Evolutionary conservation across 2,888 invertebrate species (phyloP).

Genomic region (Hydropsyche betteni): DNA sequence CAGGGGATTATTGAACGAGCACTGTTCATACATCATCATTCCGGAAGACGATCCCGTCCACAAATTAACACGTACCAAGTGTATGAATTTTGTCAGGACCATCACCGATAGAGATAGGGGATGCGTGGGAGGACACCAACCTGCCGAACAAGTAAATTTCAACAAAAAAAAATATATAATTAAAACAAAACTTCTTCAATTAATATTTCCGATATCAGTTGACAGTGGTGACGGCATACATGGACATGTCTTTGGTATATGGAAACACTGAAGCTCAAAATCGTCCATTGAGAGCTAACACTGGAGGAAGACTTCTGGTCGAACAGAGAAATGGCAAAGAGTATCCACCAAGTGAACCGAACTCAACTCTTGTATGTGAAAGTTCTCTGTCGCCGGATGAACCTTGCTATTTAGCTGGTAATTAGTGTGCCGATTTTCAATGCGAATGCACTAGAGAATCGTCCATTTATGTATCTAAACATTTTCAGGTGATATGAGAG

Average conservation of each 20-base stretch:
- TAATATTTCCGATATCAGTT: conserved; percentile 59
- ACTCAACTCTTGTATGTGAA: conserved; percentile 76
- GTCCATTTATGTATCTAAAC: conserved; percentile 9
- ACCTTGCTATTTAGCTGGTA: conserved; percentile 81
- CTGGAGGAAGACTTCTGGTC: conserved; percentile 73
- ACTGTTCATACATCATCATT: conserved; percentile 67
- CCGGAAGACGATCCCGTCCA: conserved; percentile 66
- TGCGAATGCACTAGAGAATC: not conserved
- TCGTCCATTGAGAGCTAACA: conserved; percentile 71
- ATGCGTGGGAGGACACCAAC: conserved; percentile 69
- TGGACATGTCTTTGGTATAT: conserved; percentile 84
- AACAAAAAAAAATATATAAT: too few species aligned
- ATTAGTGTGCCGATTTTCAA: conserved; percentile 50
- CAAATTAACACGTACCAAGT: conserved; percentile 65
- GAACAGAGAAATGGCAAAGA: conserved; percentile 72
- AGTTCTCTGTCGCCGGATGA: conserved; percentile 70
- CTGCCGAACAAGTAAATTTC: conserved; percentile 74
- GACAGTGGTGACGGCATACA: conserved; percentile 73
- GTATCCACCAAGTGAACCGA: conserved; percentile 76
- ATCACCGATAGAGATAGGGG: conserved; percentile 73
- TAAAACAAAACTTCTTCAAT: conserved; percentile 19
- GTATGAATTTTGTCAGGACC: conserved; percentile 79
- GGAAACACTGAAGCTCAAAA: conserved; percentile 76
- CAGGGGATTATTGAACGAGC: conserved; percentile 54
- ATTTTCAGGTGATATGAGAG: conserved; percentile 71